Conservation (phyloP, 2,113 vertebrate genomes). For the Nothoprocta pentlandii region DNA sequence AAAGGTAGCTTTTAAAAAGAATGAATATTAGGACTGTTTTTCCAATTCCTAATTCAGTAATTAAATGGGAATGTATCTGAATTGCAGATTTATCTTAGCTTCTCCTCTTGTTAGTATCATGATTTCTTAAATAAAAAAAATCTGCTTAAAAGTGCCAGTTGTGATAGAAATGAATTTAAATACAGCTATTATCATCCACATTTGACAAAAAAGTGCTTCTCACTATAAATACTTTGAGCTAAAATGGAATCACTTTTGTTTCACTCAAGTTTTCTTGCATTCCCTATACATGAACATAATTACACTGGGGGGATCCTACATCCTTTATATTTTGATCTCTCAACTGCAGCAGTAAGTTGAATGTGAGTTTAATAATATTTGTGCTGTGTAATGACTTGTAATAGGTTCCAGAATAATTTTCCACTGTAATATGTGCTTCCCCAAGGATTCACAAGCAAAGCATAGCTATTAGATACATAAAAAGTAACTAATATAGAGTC, state of each 20-base stretch:
- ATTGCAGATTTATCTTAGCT: background rate
- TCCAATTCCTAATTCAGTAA: background rate
- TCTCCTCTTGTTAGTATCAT: background rate
- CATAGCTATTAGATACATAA: background rate
- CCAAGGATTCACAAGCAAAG: background rate
- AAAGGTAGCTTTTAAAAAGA: background rate
- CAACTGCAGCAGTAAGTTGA: background rate
- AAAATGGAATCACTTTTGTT: background rate
- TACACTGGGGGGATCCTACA: background rate
- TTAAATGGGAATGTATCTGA: background rate
- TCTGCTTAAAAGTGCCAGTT: background rate
- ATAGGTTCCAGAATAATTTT: conserved; percentile 1
- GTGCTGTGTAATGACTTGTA: background rate
- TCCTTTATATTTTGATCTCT: background rate
- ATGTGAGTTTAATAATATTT: conserved; percentile 40
- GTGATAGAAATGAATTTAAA: background rate
- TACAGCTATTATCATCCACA: background rate
- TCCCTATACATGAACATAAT: background rate
- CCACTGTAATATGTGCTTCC: background rate
- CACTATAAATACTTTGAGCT: background rate
- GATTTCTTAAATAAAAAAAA: background rate
- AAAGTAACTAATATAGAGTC: background rate
- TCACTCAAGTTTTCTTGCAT: background rate
- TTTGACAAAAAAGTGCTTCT: background rate
- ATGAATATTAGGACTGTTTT: background rate